These are phyloP conservation scores for Mongoloraphidia duomilia DNA, from an alignment of 2,888 invertebrate genomes.

Conservation along the genomic window DNA sequence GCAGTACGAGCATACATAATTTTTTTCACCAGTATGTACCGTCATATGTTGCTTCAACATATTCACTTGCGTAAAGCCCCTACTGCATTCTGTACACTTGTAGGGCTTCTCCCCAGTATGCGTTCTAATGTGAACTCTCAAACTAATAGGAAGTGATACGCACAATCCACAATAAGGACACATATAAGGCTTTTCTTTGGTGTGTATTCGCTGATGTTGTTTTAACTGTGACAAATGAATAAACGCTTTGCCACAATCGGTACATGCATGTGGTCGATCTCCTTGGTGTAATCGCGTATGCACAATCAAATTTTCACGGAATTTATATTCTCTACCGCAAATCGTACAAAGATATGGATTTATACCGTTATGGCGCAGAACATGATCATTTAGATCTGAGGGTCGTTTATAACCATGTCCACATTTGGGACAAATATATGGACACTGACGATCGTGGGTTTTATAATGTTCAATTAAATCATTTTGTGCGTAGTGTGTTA, in stretches of 20 bases:
- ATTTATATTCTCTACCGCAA: conserved; percentile 17
- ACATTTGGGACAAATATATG: conserved; percentile 13
- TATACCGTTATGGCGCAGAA: conserved; percentile 15
- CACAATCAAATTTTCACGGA: conserved; percentile 1
- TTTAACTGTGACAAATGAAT: conserved; percentile 16
- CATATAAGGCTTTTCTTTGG: conserved; percentile 12
- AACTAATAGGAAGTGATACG: conserved; percentile 12
- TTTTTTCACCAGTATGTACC: conserved; percentile 13
- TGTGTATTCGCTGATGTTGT: conserved; percentile 17
- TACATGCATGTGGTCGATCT: conserved; percentile 16
- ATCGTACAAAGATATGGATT: conserved; percentile 18
- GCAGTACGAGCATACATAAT: conserved; percentile 16
- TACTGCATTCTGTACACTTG: conserved; percentile 15
- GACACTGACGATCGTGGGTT: conserved; percentile 15
- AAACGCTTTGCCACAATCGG: conserved; percentile 15
- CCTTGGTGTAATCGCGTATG: conserved; percentile 18
- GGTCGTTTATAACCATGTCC: conserved; percentile 17
- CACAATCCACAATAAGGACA: conserved; percentile 17
- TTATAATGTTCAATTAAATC: not conserved
- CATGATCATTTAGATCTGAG: conserved; percentile 16
- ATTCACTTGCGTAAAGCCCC: conserved; percentile 16
- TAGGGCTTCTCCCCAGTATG: conserved; percentile 18
- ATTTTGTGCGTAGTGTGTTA: no score
- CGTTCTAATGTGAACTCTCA: conserved; percentile 14
- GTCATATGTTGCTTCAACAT: conserved; percentile 17